Conservation (phyloP, 2,888 invertebrate species). For the Phania funesta region DNA sequence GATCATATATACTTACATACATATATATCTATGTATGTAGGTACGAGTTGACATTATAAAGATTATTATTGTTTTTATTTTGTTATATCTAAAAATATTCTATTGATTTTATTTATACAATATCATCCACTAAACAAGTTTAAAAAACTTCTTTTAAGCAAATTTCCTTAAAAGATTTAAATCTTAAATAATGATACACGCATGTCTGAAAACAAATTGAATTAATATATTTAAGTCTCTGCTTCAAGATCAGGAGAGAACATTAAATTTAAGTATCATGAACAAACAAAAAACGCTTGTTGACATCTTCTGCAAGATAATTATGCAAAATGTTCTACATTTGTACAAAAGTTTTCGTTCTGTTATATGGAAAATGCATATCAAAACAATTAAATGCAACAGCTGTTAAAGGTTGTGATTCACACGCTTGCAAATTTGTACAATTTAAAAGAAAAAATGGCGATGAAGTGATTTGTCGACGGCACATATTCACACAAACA, state of each 20-base stretch:
- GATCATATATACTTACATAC: too few relatives aligned
- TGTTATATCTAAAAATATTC: neutral
- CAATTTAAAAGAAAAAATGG: too few relatives aligned
- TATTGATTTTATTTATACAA: conserved; percentile 21
- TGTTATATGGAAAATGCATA: too few relatives aligned
- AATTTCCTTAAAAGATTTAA: neutral
- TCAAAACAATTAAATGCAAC: too few relatives aligned
- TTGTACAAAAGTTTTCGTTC: too few relatives aligned
- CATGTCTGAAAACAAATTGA: neutral
- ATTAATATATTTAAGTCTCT: neutral
- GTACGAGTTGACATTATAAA: conserved; percentile 15
- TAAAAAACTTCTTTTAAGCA: neutral
- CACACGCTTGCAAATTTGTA: too few relatives aligned
- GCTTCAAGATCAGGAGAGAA: neutral
- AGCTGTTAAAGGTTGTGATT: too few relatives aligned
- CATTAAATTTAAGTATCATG: neutral
- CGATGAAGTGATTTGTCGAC: too few relatives aligned
- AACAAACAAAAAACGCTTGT: neutral
- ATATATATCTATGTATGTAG: too few relatives aligned
- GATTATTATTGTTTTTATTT: neutral
- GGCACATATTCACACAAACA: too few relatives aligned
- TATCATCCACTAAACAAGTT: neutral
- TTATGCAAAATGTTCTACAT: too few relatives aligned
- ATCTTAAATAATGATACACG: neutral
- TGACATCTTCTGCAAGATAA: neutral